A percentile compares a stretch with the other conserved stretches of the same genome.
Conservation (phyloP, 2,797 vertebrate genomes). For the Peromyscus attwateri region DNA sequence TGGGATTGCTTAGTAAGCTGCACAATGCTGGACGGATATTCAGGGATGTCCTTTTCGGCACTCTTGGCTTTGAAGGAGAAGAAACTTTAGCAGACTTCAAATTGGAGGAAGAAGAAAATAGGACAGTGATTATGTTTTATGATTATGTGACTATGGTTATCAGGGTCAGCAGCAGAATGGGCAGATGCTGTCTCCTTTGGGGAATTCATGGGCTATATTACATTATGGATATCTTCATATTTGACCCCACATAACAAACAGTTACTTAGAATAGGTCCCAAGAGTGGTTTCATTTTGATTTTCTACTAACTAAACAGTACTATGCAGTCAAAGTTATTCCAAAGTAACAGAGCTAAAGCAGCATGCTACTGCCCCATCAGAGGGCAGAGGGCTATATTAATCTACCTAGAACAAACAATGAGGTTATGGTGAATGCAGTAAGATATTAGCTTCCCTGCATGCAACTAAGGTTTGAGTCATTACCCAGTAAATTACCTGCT, state of each 20-base stretch:
- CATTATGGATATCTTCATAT: slow-evolving; percentile 72
- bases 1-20: background rate
- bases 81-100: slow-evolving; percentile 70
- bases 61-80: slow-evolving; percentile 73
- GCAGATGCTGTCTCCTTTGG: slow-evolving; percentile 70
- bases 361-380: slow-evolving; percentile 70
- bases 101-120: slow-evolving; percentile 51
- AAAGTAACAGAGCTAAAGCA: slow-evolving; percentile 61
- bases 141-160: slow-evolving; percentile 61
- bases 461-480: slow-evolving; percentile 15
- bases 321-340: slow-evolving; percentile 43
- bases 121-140: slow-evolving; percentile 69
- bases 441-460: slow-evolving; percentile 25
- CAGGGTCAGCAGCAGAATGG: slow-evolving; percentile 49
- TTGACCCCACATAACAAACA: slow-evolving; percentile 73
- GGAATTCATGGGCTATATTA: slow-evolving; percentile 75
- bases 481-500: slow-evolving; percentile 58
- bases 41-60: slow-evolving; percentile 30
- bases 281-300: slow-evolving; percentile 78
- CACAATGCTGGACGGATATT: background rate
- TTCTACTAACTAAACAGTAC: slow-evolving; percentile 70
- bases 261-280: background rate
- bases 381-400: slow-evolving; percentile 25
- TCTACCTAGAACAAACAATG: slow-evolving; percentile 6
- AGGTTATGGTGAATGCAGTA: slow-evolving; percentile 28